phyloP scores from a whole-genome alignment of 1,140 invertebrate species.

The Steinernema feltiae region DNA sequence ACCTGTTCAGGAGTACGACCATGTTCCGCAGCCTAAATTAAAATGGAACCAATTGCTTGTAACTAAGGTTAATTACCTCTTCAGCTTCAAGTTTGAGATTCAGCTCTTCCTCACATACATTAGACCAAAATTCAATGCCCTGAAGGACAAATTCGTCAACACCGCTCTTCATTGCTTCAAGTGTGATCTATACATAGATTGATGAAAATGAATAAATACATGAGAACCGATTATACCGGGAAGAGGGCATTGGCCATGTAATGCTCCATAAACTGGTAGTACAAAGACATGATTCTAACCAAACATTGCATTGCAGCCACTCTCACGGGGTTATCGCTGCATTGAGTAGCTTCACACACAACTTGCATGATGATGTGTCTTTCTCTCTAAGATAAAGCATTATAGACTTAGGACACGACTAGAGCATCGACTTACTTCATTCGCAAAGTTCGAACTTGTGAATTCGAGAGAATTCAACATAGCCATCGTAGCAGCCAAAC shows the following conservation, averaged over 20 bases:
- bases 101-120: constrained; percentile 97
- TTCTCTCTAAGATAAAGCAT: background rate
- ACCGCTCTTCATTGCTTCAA: constrained; percentile 96
- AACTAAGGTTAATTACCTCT: constrained; percentile 64
- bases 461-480: constrained; percentile 97
- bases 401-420: background rate
- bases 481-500: constrained; percentile 87
- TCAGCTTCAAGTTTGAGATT: constrained; percentile 87
- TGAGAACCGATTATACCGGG: constrained; percentile 65
- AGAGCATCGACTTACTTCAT: constrained; percentile 67
- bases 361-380: constrained; percentile 98
- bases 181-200: constrained; percentile 70
- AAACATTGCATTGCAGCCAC: constrained; percentile 94
- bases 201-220: background rate
- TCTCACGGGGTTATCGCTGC: constrained; percentile 74
- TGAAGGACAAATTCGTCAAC: constrained; percentile 91
- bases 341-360: constrained; percentile 75
- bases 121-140: constrained; percentile 99
- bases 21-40: constrained; percentile 70
- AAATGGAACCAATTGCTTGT: background rate
- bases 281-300: constrained; percentile 96
- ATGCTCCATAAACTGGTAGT: constrained; percentile 97
- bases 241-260: constrained; percentile 98
- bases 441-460: constrained; percentile 95
- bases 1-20: constrained; percentile 81